Evolutionary conservation across 2,888 invertebrate species (phyloP), one percentile per base, ranked within the genome.

Genomic region (Slavum lentiscoides): DNA sequence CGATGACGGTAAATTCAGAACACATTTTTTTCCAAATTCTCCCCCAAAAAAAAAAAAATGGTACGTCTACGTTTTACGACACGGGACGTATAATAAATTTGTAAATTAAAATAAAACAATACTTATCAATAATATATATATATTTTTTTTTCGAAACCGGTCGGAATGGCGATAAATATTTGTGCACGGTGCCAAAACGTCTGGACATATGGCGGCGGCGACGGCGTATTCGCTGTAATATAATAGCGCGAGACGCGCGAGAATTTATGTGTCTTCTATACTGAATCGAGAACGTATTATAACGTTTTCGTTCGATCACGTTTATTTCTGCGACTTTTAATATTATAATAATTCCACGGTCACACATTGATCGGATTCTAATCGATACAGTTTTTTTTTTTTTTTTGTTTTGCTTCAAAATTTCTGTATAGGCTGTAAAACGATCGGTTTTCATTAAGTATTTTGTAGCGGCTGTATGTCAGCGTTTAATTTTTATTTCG

Each of bases 221-320:
- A 30, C 30, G 4, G 4, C 30, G 30, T 30, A 30, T 30, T 30
- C 30, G 30, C 30, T 23, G 19, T 55, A 19, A 3, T 17, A 8
- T 17, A 8, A 4, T 75, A 67, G 58, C 58, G 74, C 67, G 74
- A 75, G 66, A 75, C 74, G 58, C 66, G 19, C 58, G 21, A 75
- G 66, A 58, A 75, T 75, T 75, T 67, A 75, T 75, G 66, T 37
- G 74, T 66, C 66, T 75, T 75, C 23, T 17, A 30, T 30, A 55
- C 37, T n/a, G 37, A 58, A 74, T 74, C 55, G 39, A 58, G 37
- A 66, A 55, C 55, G 74, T 37, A 7, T n/a, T n/a, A n/a, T n/a
- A 39, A 39, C 7, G 39, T 7, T 39, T 39, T 23, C 6, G 37
- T 64, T 74, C 19, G 55, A 37, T 58, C 43, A 62, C 21, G 74